These are phyloP conservation scores for Pomacea maculata DNA, from an alignment of 1,140 invertebrate species.

Conservation along the genomic window DNA sequence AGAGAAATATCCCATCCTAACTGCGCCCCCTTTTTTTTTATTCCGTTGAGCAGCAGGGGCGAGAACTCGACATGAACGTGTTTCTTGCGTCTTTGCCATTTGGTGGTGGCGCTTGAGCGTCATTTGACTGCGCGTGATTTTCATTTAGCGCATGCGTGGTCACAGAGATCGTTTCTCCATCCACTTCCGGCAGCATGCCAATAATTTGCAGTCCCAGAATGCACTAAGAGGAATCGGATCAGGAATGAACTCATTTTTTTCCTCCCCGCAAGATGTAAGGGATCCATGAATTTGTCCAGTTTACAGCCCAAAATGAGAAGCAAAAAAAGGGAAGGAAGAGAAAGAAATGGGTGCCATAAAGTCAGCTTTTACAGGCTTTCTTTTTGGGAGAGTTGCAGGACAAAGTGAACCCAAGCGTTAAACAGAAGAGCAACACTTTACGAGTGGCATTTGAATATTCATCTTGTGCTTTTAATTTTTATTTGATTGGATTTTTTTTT, in stretches of 20 bases:
- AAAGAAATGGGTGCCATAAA: not conserved
- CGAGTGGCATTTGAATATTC: too few relatives aligned
- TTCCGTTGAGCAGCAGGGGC: too few relatives aligned
- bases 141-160: slow-evolving; percentile 21
- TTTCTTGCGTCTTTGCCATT: not conserved
- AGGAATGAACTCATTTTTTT: not conserved
- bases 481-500: too few relatives aligned
- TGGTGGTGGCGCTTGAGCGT: slow-evolving; percentile 5
- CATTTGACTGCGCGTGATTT: slow-evolving; percentile 16
- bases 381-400: too few relatives aligned
- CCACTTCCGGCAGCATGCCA: slow-evolving; percentile 18
- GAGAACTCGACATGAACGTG: too few relatives aligned
- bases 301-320: slow-evolving; percentile 2
- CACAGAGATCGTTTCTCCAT: slow-evolving; percentile 16
- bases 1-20: too few relatives aligned
- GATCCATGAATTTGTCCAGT: slow-evolving; percentile 1
- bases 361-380: too few relatives aligned
- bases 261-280: not conserved
- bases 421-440: too few relatives aligned
- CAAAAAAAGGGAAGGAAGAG: not conserved
- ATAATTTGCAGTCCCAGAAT: slow-evolving; percentile 13
- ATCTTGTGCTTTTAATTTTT: too few relatives aligned
- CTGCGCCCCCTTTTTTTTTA: too few relatives aligned
- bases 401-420: too few relatives aligned
- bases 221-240: not conserved